These are phyloP conservation scores for Merops nubicus DNA, from an alignment of 2,113 vertebrate genomes.

Conservation along the genomic window DNA sequence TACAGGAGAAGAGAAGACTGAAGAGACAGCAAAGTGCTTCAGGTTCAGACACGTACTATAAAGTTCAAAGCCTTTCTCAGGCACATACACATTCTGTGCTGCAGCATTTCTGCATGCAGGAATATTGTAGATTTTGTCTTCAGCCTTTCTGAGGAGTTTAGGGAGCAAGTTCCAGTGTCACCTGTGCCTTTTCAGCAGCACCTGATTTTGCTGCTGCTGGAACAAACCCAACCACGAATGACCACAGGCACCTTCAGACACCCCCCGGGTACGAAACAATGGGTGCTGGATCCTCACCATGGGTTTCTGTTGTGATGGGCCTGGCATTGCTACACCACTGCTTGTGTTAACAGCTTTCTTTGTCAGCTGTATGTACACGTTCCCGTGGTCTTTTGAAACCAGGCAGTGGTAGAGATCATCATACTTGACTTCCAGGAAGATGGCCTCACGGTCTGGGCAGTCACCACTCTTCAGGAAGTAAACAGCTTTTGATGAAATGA, in stretches of 20 bases:
- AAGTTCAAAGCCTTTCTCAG: background rate
- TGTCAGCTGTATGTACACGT: slow-evolving; percentile 94
- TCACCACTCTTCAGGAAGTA: slow-evolving; percentile 92
- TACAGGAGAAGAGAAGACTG: background rate
- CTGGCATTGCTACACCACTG: slow-evolving; percentile 92
- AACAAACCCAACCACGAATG: background rate
- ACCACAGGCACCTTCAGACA: background rate
- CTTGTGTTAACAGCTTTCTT: slow-evolving; percentile 91
- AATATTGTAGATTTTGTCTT: background rate
- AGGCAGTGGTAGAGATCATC: slow-evolving; percentile 97
- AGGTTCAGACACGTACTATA: background rate
- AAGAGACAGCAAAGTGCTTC: background rate
- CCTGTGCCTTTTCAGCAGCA: background rate
- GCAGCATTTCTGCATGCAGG: background rate
- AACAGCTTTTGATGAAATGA: slow-evolving; percentile 95
- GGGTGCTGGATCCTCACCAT: slow-evolving; percentile 82
- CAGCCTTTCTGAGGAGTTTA: background rate
- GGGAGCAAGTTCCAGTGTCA: background rate
- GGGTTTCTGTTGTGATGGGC: slow-evolving; percentile 94
- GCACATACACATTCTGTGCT: background rate
- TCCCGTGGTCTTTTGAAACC: slow-evolving; percentile 94
- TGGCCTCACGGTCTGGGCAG: slow-evolving; percentile 87
- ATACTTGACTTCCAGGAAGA: slow-evolving; percentile 96
- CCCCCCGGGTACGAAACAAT: accelerated
- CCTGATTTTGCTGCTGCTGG: background rate